Base-by-base conservation (phyloP, 2,888 invertebrate species). In the Bembecia ichneumoniformis region DNA sequence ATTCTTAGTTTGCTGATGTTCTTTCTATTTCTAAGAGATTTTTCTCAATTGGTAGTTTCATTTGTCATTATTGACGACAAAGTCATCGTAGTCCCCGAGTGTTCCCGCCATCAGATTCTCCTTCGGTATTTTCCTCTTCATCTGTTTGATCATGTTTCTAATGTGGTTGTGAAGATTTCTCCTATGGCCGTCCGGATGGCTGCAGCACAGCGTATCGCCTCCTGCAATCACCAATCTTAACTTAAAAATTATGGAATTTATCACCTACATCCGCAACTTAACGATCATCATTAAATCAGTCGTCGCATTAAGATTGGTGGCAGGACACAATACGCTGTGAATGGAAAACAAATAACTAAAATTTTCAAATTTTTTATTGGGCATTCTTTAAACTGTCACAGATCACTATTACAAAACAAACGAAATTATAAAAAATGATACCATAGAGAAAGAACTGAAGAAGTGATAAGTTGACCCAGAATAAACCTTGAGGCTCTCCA, bases 11-110 rank as follows among this genome's bases (percentile, higher is more conserved):
- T 28, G 5, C 7, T 28, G 28, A 2, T 28, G 7, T 28, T 28
- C 9, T 2, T 40, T 35, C 55, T 54, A 53, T 51, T 51, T n/a
- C 43, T 50, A 51, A 14, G 3, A 40, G 2, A 13, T 28, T 28
- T 28, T 28, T 17, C 5, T 43, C 28, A 28, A 28, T 28, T 7
- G 28, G n/a, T n/a, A n/a, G n/a, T n/a, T 20, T 51, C 49, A 48
- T 55, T 80, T 71, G 56, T 87, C 86, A 57, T 86, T 87, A 51
- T 87, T 87, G 10, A 87, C 86, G 2, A 87, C 58, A 43, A 87
- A 87, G 52, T 87, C 86, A 0, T 68, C 77, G 36, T 87, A 87
- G 51, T 87, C 86, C 48, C 74, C 81, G 0, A 64, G 62, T 3
- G 74, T 69, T 11, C 65, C 68, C 4, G 66, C 58, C 51, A 87